Base-by-base conservation (phyloP, 37 sponge, comb jelly and placozoan genomes). In the Bolinopsis microptera region DNA sequence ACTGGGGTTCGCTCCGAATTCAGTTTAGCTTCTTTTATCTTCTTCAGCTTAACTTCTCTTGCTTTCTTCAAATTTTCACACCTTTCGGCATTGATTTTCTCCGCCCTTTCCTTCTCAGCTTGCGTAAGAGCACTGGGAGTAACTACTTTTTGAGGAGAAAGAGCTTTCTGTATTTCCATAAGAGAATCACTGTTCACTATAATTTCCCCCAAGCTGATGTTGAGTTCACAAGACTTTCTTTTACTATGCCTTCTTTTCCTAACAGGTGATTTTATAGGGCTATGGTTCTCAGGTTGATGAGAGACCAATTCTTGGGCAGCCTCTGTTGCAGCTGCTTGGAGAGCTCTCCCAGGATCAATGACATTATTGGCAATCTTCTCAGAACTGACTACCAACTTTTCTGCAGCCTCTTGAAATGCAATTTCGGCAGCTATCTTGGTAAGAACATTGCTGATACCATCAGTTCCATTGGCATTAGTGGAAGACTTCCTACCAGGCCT, bases 401-500 rank as follows among this genome's bases (percentile, higher is more conserved):
- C 74, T n/a, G 80, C 80, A 34, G 80, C 80, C 33, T 77, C 80
- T 34, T 35, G 34, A 32, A 77, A 77, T 35, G 80, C 80, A 22
- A 32, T 32, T 77, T 77, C 80, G 33, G 80, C 80, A 5, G 36
- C 27, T 32, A 77, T 5, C 37, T 77, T 32, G 1, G 80, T 32
- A 28, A 70, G 23, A 18, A 18, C 74, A 23, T 25, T 30, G 5
- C 28, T 30, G 5, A 28, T 30, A 70, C 74, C 27, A 77, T 0
- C 5, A 13, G 9, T 32, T 35, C 21, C 3, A 0, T 77, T 32
- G 9, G 13, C 32, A 13, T 77, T 27, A 35, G 35, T 22, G 21
- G 37, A 27, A 2, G 80, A 77, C 32, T 77, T 77, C 37, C 80
- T 28, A 1, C 80, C 80, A 35, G 80, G 80, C 37, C 33, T 77